These are phyloP conservation scores for Menidia menidia DNA, from an alignment of 2,797 vertebrate genomes.

Conservation along the genomic window DNA sequence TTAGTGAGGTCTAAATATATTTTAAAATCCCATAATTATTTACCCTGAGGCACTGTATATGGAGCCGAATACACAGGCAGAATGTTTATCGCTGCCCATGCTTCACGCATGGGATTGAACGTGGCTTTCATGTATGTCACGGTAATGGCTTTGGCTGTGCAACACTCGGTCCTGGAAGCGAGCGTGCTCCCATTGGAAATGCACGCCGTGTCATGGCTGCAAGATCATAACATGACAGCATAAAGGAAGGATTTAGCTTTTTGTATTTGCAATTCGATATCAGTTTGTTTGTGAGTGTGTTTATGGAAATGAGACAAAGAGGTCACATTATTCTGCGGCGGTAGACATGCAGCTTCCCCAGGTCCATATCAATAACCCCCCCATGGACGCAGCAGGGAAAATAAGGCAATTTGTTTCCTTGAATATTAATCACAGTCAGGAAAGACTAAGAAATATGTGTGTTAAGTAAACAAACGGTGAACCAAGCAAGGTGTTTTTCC, in stretches of 20 bases:
- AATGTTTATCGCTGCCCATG: conserved; percentile 36
- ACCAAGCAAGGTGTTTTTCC: conserved; percentile 39
- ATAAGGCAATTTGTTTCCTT: conserved; percentile 65
- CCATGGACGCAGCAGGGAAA: conserved; percentile 43
- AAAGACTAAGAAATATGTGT: conserved; percentile 26
- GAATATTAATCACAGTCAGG: conserved; percentile 59
- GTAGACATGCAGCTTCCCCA: conserved; percentile 67
- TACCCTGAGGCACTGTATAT: conserved; percentile 11
- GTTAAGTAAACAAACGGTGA: conserved; percentile 41
- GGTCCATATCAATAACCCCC: conserved; percentile 70
- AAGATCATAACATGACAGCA: conserved; percentile 49
- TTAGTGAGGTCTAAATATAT: conserved; percentile 10
- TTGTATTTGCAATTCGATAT: conserved; percentile 40
- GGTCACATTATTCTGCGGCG: conserved; percentile 73
- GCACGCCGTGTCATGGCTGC: conserved; percentile 34
- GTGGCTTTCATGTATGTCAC: conserved; percentile 43
- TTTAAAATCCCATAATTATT: conserved; percentile 17
- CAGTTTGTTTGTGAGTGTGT: conserved; percentile 19
- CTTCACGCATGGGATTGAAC: conserved; percentile 30
- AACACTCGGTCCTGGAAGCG: not conserved
- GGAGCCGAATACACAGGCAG: conserved; percentile 7
- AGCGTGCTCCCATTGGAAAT: conserved; percentile 36
- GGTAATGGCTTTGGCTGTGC: conserved; percentile 34
- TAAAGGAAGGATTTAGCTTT: conserved; percentile 34
- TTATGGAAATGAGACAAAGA: conserved; percentile 63